Percentiles rank a stretch among this genome's conserved stretches.
phyloP scores from a whole-genome alignment of 2,888 invertebrate genomes.

The Blastobasis adustella region DNA sequence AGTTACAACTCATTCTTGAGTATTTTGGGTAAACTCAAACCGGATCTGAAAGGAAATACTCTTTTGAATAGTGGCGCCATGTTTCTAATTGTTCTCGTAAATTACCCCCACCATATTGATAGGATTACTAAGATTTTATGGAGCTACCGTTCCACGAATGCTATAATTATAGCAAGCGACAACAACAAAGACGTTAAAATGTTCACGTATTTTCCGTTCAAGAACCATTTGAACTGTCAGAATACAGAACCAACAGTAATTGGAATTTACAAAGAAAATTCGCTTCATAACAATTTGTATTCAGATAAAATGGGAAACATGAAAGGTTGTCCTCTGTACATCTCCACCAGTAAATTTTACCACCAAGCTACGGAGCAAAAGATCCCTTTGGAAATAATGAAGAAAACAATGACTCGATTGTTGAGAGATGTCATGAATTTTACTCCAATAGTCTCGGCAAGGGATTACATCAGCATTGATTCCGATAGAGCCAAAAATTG shows the following conservation, averaged over 20 bases:
- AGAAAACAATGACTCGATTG: conserved; percentile 36
- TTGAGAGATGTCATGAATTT: conserved; percentile 48
- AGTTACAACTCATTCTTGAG: conserved; percentile 38
- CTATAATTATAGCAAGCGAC: conserved; percentile 29
- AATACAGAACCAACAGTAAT: conserved; percentile 37
- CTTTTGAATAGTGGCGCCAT: conserved; percentile 38
- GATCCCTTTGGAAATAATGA: conserved; percentile 42
- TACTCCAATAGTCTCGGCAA: conserved; percentile 38
- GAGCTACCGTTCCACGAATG: conserved; percentile 39
- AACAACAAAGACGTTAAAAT: conserved; percentile 26
- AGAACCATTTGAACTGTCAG: conserved; percentile 39
- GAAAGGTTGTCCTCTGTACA: conserved; percentile 47
- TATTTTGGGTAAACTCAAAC: conserved; percentile 32
- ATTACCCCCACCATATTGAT: conserved; percentile 30
- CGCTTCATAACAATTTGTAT: conserved; percentile 24
- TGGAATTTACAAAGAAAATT: conserved; percentile 27
- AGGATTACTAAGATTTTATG: conserved; percentile 39
- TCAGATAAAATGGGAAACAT: conserved; percentile 49
- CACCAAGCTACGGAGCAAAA: conserved; percentile 37
- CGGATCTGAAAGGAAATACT: conserved; percentile 42
- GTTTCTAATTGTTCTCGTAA: conserved; percentile 37
- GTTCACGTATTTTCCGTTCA: conserved; percentile 46
- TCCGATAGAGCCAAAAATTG: conserved; percentile 45
- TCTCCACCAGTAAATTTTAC: conserved; percentile 49
- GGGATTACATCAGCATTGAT: conserved; percentile 48